Percentiles rank a stretch among this genome's conserved stretches.
Evolutionary conservation across 2,797 vertebrate species (phyloP).

Genomic region (Sciurus vulgaris): DNA sequence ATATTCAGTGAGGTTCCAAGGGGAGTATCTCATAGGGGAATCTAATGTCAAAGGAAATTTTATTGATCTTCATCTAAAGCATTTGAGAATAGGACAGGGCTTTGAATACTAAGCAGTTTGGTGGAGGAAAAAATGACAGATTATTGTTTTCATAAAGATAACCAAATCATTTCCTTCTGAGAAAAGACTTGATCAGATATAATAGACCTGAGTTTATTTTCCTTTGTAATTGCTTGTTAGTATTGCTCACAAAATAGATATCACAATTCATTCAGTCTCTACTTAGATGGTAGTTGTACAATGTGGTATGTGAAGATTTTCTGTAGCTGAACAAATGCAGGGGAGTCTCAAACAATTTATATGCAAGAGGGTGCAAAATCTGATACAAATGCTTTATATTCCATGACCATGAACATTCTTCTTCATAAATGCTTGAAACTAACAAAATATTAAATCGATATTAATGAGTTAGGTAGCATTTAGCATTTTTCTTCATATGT

Average conservation of each 20-base stretch:
- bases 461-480: background rate
- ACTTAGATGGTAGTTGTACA: background rate
- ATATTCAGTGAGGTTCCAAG: background rate
- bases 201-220: background rate
- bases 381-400: background rate
- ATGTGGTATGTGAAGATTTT: slow-evolving; percentile 3
- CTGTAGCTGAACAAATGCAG: background rate
- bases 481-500: background rate
- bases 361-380: background rate
- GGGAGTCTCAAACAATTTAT: background rate
- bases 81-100: background rate
- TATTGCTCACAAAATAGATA: background rate
- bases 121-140: background rate
- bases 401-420: background rate
- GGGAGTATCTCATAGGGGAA: background rate
- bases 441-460: background rate
- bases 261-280: background rate
- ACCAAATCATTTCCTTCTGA: slow-evolving; percentile 45
- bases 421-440: background rate
- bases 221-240: slow-evolving; percentile 1
- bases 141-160: slow-evolving; percentile 52
- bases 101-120: slow-evolving; percentile 33
- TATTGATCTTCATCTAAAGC: slow-evolving; percentile 23
- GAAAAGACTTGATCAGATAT: slow-evolving; percentile 13
- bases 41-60: background rate